Evolutionary conservation across 2,113 vertebrate genomes (phyloP), one percentile per base, ranked within the genome.

Genomic region (Raja brachyura): DNA sequence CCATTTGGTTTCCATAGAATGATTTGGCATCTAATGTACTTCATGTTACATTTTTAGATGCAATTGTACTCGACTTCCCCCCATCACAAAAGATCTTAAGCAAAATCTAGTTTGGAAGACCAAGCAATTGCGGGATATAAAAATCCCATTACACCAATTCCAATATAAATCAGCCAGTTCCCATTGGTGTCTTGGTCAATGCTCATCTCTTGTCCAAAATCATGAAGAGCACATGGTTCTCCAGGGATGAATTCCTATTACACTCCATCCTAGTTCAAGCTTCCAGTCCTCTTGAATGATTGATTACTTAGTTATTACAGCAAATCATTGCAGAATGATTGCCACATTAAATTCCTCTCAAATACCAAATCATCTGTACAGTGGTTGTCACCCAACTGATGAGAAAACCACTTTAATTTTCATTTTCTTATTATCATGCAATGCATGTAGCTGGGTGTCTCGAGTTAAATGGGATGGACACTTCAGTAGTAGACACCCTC

Each of bases 381-480:
- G 54, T 1, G 9, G 31, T 22, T n/a, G 25, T 61, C 25, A 4
- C 54, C 25, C 79, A 83, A 28, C 54, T 59, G 79, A 56, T 59
- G 22, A 83, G 54, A 83, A 83, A 59, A n/a, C 81, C n/a, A n/a
- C 54, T 85, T 85, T 61, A 61, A n/a, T 85, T 85, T 85, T 14
- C 56, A 28, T 85, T 83, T 25, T 22, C 78, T 81, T 81, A n/a
- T n/a, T n/a, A 39, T 25, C 20, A 81, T 10, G 48, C 39, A 54
- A 22, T 56, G 8, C 20, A 81, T 54, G 48, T 8, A 48, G 20
- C 78, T 22, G 31, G 16, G 48, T 54, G 39, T 33, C 31, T 33
- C 33, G 28, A 48, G 6, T 20, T 54, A 48, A 33, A 0, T 6
- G 33, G 22, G 20, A 56, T 28, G 22, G 79, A 25, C 48, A 48